Evolutionary conservation across 2,113 vertebrate species (phyloP), one percentile per base, ranked within the genome.

Genomic region (Onychorhynchus coronatus): DNA sequence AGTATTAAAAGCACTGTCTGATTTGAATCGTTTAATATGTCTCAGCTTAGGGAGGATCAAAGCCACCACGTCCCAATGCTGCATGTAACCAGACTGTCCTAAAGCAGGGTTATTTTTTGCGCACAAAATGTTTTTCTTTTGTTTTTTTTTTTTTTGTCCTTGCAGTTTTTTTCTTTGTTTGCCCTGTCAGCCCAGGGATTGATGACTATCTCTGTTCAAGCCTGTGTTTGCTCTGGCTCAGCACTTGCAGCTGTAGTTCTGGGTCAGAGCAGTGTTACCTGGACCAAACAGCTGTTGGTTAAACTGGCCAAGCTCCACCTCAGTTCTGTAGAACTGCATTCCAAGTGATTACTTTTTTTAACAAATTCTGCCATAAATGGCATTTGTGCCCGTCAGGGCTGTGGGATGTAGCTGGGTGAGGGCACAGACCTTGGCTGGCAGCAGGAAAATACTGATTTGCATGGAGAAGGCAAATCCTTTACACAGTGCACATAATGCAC

Each of bases 391-490:
- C 85, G 24, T 23, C 35, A 28, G 49, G 47, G 71, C 8, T 49
- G 72, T 12, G 91, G 42, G 46, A 18, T 49, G 31, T 1, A 21
- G 46, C 76, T 31, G 70, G 25, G 50, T 22, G 55, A 58, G 89
- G 79, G 33, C 35, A 8, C 24, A 47, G 68, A 37, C 59, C 80
- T 73, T 90, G 39, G 80, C 44, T 46, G 93, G 46, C 95, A 95
- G 80, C 78, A 94, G 87, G 42, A 39, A 94, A 85, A 18, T 21
- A 1, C 33, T 19, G 37, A 92, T 97, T 95, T 97, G 95, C 97
- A 96, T 81, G 94, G 31, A 93, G 92, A 86, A 89, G 33, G 71
- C 85, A 93, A 91, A 90, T 81, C 82, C 76, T 96, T 97, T 93
- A 55, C 93, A 94, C 76, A 52, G 79, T 47, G 80, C 91, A 85